phyloP scores from a whole-genome alignment of 2,113 vertebrate genomes.

The Chunga burmeisteri region DNA sequence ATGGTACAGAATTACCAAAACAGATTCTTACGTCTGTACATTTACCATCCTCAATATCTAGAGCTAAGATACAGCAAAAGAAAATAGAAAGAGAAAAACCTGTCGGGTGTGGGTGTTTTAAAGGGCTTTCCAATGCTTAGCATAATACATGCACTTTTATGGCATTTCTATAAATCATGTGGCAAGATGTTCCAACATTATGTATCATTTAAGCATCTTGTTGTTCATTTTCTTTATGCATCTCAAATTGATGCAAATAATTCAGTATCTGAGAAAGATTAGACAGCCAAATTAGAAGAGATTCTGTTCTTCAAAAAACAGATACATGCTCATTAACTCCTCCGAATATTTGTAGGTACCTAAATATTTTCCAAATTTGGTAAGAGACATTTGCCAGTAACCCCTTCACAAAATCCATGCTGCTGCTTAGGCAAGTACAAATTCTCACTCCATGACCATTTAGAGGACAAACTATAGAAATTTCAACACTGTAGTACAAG shows the following conservation, averaged over 20 bases:
- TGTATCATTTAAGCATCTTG: neutral
- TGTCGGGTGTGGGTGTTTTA: slow-evolving; percentile 22
- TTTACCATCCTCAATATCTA: neutral
- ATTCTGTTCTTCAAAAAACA: neutral
- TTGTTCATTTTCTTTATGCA: neutral
- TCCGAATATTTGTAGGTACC: neutral
- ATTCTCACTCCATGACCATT: neutral
- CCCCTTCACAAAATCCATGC: neutral
- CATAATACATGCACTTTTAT: neutral
- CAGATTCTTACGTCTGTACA: neutral
- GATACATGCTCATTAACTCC: neutral
- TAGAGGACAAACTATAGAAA: neutral
- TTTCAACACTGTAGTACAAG: neutral
- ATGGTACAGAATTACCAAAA: neutral
- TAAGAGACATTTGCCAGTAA: neutral
- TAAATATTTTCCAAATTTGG: neutral
- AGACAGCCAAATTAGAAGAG: neutral
- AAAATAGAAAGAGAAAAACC: neutral
- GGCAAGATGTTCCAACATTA: neutral
- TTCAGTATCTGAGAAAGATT: neutral
- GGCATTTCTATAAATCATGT: neutral
- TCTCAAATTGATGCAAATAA: neutral
- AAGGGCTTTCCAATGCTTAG: neutral
- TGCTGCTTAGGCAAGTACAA: neutral
- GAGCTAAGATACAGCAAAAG: neutral